A percentile compares a stretch with the other conserved stretches of the same genome.
Evolutionary conservation across 2,113 vertebrate genomes (phyloP).

Genomic region (Physeter macrocephalus): DNA sequence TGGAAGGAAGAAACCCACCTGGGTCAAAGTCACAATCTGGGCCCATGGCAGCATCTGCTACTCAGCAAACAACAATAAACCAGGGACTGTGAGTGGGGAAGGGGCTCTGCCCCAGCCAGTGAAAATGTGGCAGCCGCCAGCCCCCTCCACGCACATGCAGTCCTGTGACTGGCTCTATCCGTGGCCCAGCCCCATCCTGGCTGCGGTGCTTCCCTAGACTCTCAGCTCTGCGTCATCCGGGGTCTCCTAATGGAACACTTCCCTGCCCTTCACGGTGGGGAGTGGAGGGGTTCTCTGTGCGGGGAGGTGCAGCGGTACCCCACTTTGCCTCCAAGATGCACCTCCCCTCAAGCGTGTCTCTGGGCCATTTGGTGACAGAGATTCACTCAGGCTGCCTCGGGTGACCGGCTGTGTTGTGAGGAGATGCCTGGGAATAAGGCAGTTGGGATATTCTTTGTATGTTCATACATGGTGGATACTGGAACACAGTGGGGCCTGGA

Average conservation of each 20-base stretch:
- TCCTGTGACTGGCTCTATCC: background rate
- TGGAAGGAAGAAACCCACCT: background rate
- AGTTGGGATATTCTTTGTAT: background rate
- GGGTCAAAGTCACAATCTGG: background rate
- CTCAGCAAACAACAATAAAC: background rate
- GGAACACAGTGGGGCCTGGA: background rate
- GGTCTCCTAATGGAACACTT: background rate
- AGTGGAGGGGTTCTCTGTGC: background rate
- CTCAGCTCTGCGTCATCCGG: background rate
- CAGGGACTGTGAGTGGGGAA: background rate
- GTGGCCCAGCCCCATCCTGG: background rate
- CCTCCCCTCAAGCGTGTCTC: background rate
- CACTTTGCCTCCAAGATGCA: background rate
- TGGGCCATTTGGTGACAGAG: background rate
- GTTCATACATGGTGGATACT: background rate
- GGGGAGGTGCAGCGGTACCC: background rate
- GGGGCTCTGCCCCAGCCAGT: background rate
- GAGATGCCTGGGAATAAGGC: background rate
- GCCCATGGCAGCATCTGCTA: background rate
- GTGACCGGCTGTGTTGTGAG: background rate
- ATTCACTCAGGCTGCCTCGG: background rate
- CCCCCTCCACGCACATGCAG: background rate
- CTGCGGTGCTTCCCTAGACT: background rate
- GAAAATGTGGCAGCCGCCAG: background rate
- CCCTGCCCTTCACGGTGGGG: background rate